Evolutionary conservation across 2,888 invertebrate genomes (phyloP).

Genomic region (Drosophila gaucha): DNA sequence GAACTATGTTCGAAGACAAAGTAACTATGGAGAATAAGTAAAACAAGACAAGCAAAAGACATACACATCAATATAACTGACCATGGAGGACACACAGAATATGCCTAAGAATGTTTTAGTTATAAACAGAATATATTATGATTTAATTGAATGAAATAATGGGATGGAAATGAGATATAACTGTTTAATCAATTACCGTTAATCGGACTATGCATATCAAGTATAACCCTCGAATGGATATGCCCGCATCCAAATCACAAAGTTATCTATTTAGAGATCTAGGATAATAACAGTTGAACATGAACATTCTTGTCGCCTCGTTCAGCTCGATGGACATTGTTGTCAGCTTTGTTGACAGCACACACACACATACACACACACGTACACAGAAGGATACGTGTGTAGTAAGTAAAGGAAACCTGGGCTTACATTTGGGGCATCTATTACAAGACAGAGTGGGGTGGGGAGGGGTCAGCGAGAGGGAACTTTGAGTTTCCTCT

Average conservation of each 20-base stretch:
- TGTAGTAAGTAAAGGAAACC: constrained; percentile 11
- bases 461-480: not conserved
- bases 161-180: not conserved
- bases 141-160: not conserved
- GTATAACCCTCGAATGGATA: not conserved
- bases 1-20: too few relatives aligned
- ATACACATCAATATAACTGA: not conserved
- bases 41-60: not conserved
- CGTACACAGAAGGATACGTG: constrained; percentile 11
- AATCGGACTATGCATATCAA: not conserved
- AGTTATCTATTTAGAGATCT: not conserved
- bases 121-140: too few relatives aligned
- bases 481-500: constrained; percentile 8
- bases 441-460: constrained; percentile 23
- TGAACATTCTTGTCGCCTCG: constrained; percentile 16
- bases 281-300: constrained; percentile 9
- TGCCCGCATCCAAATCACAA: not conserved
- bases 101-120: not conserved
- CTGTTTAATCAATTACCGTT: not conserved
- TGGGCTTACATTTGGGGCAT: constrained; percentile 24
- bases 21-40: too few relatives aligned
- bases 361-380: constrained; percentile 7
- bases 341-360: constrained; percentile 39
- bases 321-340: constrained; percentile 24
- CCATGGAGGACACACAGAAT: not conserved